These are phyloP conservation scores for Microcebus ravelobensis DNA, from an alignment of 2,113 vertebrate species.

Conservation along the genomic window DNA sequence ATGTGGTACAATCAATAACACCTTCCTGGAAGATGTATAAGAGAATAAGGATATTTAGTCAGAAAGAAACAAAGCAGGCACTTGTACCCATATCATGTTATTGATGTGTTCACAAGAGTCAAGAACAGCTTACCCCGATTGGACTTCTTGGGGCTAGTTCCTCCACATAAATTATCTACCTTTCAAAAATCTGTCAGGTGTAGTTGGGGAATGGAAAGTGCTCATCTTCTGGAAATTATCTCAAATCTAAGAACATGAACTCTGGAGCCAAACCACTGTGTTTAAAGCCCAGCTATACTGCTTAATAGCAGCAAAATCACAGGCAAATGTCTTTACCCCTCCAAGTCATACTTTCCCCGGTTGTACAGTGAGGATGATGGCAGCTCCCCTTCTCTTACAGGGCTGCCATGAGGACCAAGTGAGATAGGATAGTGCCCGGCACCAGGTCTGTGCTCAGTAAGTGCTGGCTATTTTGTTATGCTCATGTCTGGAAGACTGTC, in stretches of 20 bases:
- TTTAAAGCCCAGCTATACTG: too few relatives aligned
- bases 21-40: constrained; percentile 26
- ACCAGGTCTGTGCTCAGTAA: fast-evolving
- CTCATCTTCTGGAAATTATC: not conserved
- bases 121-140: not conserved
- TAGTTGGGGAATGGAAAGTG: not conserved
- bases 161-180: not conserved
- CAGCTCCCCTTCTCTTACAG: fast-evolving
- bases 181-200: not conserved
- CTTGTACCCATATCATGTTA: constrained; percentile 1
- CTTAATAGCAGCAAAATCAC: not conserved
- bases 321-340: not conserved
- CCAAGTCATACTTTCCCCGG: not conserved
- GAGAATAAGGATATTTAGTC: constrained; percentile 55
- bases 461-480: not conserved
- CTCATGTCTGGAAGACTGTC: not conserved
- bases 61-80: constrained; percentile 50
- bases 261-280: not conserved
- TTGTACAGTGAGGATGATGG: fast-evolving
- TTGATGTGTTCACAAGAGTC: not conserved
- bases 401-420: fast-evolving
- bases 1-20: constrained; percentile 17
- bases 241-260: not conserved
- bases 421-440: not conserved
- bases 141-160: not conserved